Base-by-base conservation (phyloP, 1,140 invertebrate species). In the Babylonia areolata region DNA sequence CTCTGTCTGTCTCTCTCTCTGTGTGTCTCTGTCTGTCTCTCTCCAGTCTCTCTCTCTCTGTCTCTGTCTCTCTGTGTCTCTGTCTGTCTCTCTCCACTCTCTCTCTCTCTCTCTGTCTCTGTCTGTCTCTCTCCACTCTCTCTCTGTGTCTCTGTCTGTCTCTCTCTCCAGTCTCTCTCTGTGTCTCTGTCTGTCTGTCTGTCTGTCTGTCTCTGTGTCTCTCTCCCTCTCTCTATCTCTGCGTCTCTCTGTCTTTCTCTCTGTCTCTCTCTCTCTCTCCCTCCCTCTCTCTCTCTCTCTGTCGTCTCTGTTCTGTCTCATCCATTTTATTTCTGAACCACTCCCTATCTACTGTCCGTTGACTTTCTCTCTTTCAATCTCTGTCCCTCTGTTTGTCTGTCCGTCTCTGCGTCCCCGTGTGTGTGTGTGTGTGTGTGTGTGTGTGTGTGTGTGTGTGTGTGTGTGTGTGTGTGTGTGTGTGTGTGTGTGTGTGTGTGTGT, bases 361-460 rank as follows among this genome's bases (percentile, higher is more conserved):
- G 33, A 3, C n/a, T 81, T n/a, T 11, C 20, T 40, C 17, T n/a
- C 46, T 51, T 31, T n/a, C n/a, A 81, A 42, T 3, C 2, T 46
- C 9, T 40, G 6, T 51, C 20, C 9, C 20, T 51, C 20, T 51
- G 58, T 64, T 1, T 37, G 39, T 42, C n/a, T 80, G 42, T 46
- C n/a, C 11, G 11, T 28, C 11, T 51, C 11, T 46, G 23, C n/a
- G 37, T 80, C 3, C 6, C 3, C n/a, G 54, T 33, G n/a, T 37
- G 81, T 64, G 42, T 82, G 42, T 82, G 46, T 64, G 12, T 64
- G 42, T 82, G 42, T 64, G 81, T 82, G 81, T 82, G 42, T 58
- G 42, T 35, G 42, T 51, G 42, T 82, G 54, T 64, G 42, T 82
- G 81, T 35, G 81, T 64, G 37, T 33, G 51, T 64, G 35, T 64